Conservation (phyloP, 2,113 vertebrate genomes). For the Entelurus aequoreus region DNA sequence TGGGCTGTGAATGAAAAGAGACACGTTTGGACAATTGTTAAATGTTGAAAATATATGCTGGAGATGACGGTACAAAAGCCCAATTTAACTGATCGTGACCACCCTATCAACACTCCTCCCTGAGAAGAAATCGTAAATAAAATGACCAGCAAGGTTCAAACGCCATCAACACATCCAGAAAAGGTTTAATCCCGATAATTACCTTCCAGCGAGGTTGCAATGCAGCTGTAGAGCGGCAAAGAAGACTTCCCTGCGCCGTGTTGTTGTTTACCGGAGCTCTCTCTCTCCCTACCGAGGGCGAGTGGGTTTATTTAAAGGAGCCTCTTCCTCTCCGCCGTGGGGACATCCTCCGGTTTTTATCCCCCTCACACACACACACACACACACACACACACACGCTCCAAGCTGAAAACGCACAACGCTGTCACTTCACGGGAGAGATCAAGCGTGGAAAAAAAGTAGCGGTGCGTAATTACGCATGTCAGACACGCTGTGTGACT, state of each 20-base stretch:
- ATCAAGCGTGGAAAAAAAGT: conserved; percentile 25
- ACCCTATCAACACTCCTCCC: background rate
- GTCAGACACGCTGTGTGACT: conserved; percentile 38
- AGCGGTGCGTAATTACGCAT: conserved; percentile 38
- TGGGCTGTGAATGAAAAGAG: conserved; percentile 30
- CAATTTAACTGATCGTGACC: background rate
- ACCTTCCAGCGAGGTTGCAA: conserved; percentile 11
- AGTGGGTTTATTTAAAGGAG: conserved; percentile 52
- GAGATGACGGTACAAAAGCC: background rate
- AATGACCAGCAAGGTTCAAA: background rate
- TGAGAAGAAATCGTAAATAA: too few relatives aligned
- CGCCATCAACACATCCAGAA: background rate
- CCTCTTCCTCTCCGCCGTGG: conserved; percentile 44
- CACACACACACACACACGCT: too few relatives aligned
- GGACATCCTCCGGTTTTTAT: conserved; percentile 63
- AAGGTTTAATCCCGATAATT: background rate
- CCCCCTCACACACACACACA: background rate
- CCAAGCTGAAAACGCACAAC: background rate
- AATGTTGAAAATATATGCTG: background rate
- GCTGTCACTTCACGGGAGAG: conserved; percentile 7
- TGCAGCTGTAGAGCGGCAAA: conserved; percentile 25
- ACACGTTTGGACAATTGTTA: conserved; percentile 8
- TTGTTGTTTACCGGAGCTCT: conserved; percentile 55
- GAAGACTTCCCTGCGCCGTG: conserved; percentile 29
- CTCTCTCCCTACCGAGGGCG: conserved; percentile 29